A percentile compares a stretch with the other conserved stretches of the same genome.
phyloP scores from a whole-genome alignment of 2,113 vertebrate species.

The Carassius auratus region DNA sequence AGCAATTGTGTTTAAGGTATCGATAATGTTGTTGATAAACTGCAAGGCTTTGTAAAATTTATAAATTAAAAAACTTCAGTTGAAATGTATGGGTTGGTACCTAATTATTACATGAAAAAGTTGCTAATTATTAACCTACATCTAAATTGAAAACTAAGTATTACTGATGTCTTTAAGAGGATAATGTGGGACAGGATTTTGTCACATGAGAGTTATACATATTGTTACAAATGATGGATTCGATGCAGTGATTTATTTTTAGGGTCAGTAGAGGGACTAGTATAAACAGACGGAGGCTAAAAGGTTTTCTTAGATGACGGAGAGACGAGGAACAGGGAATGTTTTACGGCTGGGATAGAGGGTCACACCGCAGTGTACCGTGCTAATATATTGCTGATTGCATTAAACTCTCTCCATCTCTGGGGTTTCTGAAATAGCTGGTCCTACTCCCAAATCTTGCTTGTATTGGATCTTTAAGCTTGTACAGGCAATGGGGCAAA shows the following conservation, averaged over 20 bases:
- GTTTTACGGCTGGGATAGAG: constrained; percentile 6
- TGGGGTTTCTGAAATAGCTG: constrained; percentile 90
- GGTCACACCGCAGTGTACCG: constrained; percentile 79
- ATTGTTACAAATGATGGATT: constrained; percentile 28
- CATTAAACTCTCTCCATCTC: constrained; percentile 97
- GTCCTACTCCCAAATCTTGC: constrained; percentile 89
- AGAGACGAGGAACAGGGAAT: background rate
- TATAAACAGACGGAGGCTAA: constrained; percentile 32
- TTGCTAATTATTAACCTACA: background rate
- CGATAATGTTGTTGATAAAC: background rate
- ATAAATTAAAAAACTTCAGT: background rate
- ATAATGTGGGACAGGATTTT: background rate
- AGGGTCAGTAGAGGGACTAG: background rate
- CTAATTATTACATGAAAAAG: background rate
- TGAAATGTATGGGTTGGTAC: background rate
- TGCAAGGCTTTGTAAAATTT: background rate
- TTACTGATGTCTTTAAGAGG: background rate
- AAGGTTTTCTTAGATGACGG: constrained; percentile 25
- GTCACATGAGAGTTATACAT: constrained; percentile 33
- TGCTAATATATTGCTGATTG: constrained; percentile 93
- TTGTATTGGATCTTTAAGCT: constrained; percentile 90
- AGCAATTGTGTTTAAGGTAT: background rate
- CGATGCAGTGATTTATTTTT: background rate
- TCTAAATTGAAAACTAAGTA: background rate
- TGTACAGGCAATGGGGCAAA: constrained; percentile 58